Conservation (phyloP, 1,140 invertebrate genomes). For the Monochamus saltuarius region DNA sequence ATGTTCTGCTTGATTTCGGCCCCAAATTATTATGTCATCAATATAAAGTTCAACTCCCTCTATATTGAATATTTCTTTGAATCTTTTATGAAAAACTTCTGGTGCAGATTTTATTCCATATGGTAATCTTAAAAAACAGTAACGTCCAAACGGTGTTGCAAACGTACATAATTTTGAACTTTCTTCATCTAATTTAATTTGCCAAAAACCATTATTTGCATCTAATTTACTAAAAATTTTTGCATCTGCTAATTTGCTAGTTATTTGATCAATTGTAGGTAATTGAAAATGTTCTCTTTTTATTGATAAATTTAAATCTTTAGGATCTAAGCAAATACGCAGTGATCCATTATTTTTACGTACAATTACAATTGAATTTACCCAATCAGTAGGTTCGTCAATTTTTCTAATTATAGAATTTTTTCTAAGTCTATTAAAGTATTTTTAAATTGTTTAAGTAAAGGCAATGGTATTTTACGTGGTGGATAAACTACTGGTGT, state of each 20-base stretch:
- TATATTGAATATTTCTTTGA: constrained; percentile 44
- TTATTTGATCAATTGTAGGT: constrained; percentile 52
- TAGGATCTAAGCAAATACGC: constrained; percentile 56
- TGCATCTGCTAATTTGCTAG: constrained; percentile 45
- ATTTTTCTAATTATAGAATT: too few species aligned
- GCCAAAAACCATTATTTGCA: constrained; percentile 49
- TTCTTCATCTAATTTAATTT: constrained; percentile 40
- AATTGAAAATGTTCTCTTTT: constrained; percentile 50
- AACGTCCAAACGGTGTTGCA: constrained; percentile 50
- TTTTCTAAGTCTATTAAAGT: not conserved
- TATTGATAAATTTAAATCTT: constrained; percentile 54
- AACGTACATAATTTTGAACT: constrained; percentile 48
- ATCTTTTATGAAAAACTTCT: constrained; percentile 50
- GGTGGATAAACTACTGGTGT: constrained; percentile 22
- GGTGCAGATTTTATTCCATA: constrained; percentile 50
- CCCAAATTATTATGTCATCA: constrained; percentile 50
- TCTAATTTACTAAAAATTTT: constrained; percentile 54
- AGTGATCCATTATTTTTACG: constrained; percentile 50
- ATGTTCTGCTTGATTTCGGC: constrained; percentile 32
- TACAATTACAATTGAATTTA: constrained; percentile 53
- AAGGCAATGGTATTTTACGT: constrained; percentile 19
- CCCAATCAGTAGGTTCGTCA: constrained; percentile 53
- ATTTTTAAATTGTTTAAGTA: constrained; percentile 9
- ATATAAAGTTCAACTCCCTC: constrained; percentile 41
- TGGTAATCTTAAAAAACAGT: constrained; percentile 44